Evolutionary conservation across 2,888 invertebrate species (phyloP).

Genomic region (Heliconius cydno): DNA sequence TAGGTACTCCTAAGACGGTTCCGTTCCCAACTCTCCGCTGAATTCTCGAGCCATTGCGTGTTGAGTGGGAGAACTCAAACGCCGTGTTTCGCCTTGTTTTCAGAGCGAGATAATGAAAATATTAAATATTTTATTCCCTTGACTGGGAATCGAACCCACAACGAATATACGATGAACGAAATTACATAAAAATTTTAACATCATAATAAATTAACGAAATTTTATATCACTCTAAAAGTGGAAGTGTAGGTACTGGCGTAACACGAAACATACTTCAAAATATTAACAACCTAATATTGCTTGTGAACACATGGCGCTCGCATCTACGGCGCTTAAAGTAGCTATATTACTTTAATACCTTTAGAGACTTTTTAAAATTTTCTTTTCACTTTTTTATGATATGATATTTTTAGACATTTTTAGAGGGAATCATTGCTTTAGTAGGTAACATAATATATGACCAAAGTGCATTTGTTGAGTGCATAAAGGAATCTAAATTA

Average conservation of each 20-base stretch:
- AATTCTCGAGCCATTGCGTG: too few relatives aligned
- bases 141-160: too few relatives aligned
- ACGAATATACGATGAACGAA: background rate
- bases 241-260: background rate
- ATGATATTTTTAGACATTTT: background rate
- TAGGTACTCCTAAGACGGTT: too few relatives aligned
- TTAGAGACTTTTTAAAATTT: background rate
- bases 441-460: too few relatives aligned
- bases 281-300: constrained; percentile 21
- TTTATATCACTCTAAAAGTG: background rate
- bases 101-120: too few relatives aligned
- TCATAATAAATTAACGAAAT: background rate
- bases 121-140: too few relatives aligned
- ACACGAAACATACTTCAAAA: background rate
- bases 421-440: too few relatives aligned
- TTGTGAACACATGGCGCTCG: constrained; percentile 12
- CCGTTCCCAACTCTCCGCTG: too few relatives aligned
- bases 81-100: too few relatives aligned
- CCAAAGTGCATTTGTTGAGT: too few relatives aligned
- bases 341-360: constrained; percentile 3
- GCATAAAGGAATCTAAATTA: too few relatives aligned
- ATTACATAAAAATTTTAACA: background rate
- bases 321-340: background rate
- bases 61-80: too few relatives aligned
- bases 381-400: background rate